Evolutionary conservation across 1,140 invertebrate genomes (phyloP).

Genomic region (Stenopsyche tienmushanensis): DNA sequence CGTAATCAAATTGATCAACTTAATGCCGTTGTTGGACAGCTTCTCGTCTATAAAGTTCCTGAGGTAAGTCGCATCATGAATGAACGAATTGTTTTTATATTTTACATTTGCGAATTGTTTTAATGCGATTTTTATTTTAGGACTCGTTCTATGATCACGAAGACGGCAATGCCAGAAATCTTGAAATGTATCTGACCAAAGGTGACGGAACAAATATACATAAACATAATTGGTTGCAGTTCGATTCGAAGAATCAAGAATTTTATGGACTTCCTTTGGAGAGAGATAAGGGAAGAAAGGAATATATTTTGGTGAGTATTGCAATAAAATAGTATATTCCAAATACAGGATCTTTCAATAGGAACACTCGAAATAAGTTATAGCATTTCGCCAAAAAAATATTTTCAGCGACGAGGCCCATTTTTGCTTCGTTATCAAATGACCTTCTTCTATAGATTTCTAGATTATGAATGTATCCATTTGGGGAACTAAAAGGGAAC

Average conservation of each 20-base stretch:
- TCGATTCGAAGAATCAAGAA: slow-evolving; percentile 84
- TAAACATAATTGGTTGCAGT: slow-evolving; percentile 81
- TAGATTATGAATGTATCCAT: too few species aligned
- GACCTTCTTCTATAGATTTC: too few species aligned
- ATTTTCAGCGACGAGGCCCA: too few species aligned
- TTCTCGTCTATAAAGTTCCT: slow-evolving; percentile 78
- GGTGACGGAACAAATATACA: slow-evolving; percentile 68
- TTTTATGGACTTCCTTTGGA: slow-evolving; percentile 81
- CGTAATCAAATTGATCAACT: slow-evolving; percentile 83
- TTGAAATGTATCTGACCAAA: slow-evolving; percentile 73
- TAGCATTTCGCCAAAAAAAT: too few species aligned
- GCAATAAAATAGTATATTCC: too few species aligned
- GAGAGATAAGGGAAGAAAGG: slow-evolving; percentile 66
- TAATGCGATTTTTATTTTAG: slow-evolving; percentile 46
- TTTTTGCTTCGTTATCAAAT: too few species aligned
- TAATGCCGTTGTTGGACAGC: slow-evolving; percentile 74
- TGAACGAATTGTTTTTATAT: neutral
- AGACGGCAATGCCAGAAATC: slow-evolving; percentile 71
- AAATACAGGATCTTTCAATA: too few species aligned
- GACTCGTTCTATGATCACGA: slow-evolving; percentile 90
- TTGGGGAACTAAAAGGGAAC: too few species aligned
- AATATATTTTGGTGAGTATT: slow-evolving; percentile 73
- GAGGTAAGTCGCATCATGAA: slow-evolving; percentile 56
- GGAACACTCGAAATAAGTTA: too few species aligned
- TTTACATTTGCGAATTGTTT: neutral